Conservation (phyloP, 2,113 vertebrate species). For the Myanophis thanlyinensis region DNA sequence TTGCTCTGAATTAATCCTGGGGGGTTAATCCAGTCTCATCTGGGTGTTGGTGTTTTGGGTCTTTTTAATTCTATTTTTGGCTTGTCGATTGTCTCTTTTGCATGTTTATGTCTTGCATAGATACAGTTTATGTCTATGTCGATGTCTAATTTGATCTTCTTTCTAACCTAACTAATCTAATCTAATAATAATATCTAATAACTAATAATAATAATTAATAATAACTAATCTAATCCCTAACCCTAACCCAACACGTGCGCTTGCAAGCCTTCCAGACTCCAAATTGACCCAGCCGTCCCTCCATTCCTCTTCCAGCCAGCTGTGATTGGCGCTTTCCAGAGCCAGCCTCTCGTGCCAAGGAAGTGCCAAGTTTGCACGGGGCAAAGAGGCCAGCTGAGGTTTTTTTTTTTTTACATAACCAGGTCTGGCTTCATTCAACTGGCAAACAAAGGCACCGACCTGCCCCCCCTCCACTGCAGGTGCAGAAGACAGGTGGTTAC, state of each 20-base stretch:
- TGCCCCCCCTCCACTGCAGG: not conserved
- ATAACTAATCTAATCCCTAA: too few relatives aligned
- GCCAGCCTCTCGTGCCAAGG: not conserved
- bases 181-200: too few relatives aligned
- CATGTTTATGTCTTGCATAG: not conserved
- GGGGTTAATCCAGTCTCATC: too few relatives aligned
- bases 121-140: not conserved
- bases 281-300: not conserved
- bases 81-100: not conserved
- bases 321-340: not conserved
- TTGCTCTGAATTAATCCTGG: too few relatives aligned
- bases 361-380: not conserved
- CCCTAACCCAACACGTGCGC: too few relatives aligned
- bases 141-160: not conserved
- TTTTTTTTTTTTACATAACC: slow-evolving; percentile 53
- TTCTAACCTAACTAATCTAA: too few relatives aligned
- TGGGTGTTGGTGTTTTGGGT: too few relatives aligned
- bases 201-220: too few relatives aligned
- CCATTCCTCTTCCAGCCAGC: not conserved
- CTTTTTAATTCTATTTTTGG: too few relatives aligned
- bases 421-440: not conserved
- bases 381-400: not conserved
- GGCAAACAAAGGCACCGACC: not conserved
- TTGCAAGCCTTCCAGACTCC: not conserved
- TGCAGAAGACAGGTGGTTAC: not conserved